A percentile compares a stretch with the other conserved stretches of the same genome.
These are phyloP conservation scores for Aphaenogaster ashmeadi DNA, from an alignment of 1,140 invertebrate species.

Conservation along the genomic window DNA sequence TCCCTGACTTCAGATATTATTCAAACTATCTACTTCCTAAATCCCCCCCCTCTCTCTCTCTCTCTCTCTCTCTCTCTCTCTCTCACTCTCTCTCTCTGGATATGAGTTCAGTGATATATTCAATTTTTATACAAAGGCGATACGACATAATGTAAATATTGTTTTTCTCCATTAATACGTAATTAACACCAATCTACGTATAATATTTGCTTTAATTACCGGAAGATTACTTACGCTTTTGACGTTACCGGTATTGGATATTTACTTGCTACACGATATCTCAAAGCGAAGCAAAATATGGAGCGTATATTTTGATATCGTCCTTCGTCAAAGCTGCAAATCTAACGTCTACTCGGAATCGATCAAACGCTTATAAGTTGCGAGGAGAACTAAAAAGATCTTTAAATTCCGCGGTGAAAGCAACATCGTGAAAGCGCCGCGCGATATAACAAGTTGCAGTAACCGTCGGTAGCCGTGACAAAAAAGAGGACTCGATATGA, in stretches of 20 bases:
- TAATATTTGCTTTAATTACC: conserved; percentile 42
- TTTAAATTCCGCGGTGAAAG: conserved; percentile 46
- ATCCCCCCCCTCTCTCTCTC: conserved; percentile 6
- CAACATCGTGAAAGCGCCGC: conserved; percentile 20
- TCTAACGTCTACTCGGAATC: conserved; percentile 53
- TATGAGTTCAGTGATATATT: background rate
- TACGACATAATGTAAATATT: background rate
- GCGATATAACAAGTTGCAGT: conserved; percentile 43
- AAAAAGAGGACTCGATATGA: conserved; percentile 40
- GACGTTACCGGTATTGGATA: conserved; percentile 23
- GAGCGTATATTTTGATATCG: conserved; percentile 42
- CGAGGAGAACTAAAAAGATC: conserved; percentile 46
- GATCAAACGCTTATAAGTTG: conserved; percentile 50
- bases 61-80: background rate
- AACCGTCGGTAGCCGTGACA: conserved; percentile 39
- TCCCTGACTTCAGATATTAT: conserved; percentile 16
- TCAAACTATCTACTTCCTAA: background rate
- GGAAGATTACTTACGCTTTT: background rate
- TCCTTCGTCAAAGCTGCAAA: conserved; percentile 38
- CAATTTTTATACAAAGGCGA: background rate
- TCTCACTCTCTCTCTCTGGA: background rate
- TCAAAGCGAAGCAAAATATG: conserved; percentile 13
- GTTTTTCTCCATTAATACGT: background rate
- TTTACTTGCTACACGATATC: conserved; percentile 24
- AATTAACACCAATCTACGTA: background rate